Percentiles rank a stretch among this genome's conserved stretches.
These are phyloP conservation scores for Brachyopa scutellaris DNA, from an alignment of 2,888 invertebrate species.

Conservation along the genomic window DNA sequence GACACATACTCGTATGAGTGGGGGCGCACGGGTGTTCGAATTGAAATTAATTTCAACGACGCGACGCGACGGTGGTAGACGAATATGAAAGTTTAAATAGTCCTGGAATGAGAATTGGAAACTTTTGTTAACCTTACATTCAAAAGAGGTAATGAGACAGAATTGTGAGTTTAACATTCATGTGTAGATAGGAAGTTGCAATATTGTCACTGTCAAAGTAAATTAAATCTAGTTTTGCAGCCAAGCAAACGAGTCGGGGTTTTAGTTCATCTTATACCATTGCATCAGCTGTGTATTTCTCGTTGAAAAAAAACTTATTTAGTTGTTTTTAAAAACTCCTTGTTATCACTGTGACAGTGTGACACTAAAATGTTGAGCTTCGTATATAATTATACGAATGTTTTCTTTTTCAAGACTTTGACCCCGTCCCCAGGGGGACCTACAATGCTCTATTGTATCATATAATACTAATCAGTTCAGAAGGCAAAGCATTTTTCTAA, in stretches of 20 bases:
- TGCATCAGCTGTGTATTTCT: too few species aligned
- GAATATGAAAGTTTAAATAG: constrained; percentile 29
- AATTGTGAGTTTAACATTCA: constrained; percentile 5
- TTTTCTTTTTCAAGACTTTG: too few species aligned
- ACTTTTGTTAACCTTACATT: constrained; percentile 19
- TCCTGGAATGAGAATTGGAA: constrained; percentile 18
- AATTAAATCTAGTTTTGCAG: neutral
- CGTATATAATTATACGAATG: too few species aligned
- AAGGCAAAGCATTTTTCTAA: too few species aligned
- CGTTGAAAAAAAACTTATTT: too few species aligned
- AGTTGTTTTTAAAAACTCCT: too few species aligned
- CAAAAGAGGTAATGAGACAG: constrained; percentile 16
- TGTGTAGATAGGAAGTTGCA: neutral
- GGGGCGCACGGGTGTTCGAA: neutral
- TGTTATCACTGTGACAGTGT: too few species aligned
- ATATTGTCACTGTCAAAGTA: neutral
- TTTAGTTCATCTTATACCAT: too few species aligned
- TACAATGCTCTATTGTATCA: too few species aligned
- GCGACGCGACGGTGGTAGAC: neutral
- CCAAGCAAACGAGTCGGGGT: neutral
- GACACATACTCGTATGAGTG: neutral
- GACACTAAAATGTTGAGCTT: too few species aligned
- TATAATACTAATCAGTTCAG: too few species aligned
- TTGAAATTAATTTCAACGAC: constrained; percentile 22
- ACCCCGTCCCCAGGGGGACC: too few species aligned